A percentile compares a stretch with the other conserved stretches of the same genome.
These are phyloP conservation scores for Panagrolaimus sp. DNA, from an alignment of 1,140 invertebrate genomes.

Conservation along the genomic window DNA sequence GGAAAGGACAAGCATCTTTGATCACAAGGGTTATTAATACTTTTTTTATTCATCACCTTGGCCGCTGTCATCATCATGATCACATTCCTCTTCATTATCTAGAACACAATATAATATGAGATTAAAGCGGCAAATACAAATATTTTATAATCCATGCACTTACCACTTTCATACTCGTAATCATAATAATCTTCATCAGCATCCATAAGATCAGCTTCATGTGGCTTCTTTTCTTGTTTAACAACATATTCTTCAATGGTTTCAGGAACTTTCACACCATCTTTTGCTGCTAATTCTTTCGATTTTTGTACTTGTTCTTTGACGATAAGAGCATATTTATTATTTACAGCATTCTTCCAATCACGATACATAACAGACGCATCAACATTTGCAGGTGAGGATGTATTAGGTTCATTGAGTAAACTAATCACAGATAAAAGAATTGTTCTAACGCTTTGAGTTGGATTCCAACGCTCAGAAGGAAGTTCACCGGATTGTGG, in stretches of 20 bases:
- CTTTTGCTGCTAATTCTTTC: slow-evolving; percentile 84
- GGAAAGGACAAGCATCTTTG: no score
- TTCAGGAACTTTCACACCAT: slow-evolving; percentile 89
- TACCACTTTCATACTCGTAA: slow-evolving; percentile 8
- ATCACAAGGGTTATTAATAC: no score
- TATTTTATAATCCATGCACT: background rate
- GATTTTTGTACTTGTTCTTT: slow-evolving; percentile 87
- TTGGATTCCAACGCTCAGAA: slow-evolving; percentile 99
- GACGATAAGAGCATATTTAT: slow-evolving; percentile 99
- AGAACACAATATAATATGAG: background rate
- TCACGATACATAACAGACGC: slow-evolving; percentile 98
- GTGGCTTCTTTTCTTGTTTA: slow-evolving; percentile 16
- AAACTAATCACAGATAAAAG: slow-evolving; percentile 94
- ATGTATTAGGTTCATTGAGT: slow-evolving; percentile 98
- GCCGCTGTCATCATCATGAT: slow-evolving; percentile 50
- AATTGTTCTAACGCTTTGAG: slow-evolving; percentile 96
- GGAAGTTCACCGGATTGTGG: slow-evolving; percentile 96
- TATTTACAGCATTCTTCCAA: slow-evolving; percentile 92
- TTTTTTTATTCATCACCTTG: slow-evolving; percentile 53
- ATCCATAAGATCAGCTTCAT: slow-evolving; percentile 33
- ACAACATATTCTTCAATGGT: slow-evolving; percentile 97
- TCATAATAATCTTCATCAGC: slow-evolving; percentile 26
- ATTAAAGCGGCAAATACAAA: background rate
- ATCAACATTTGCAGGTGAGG: slow-evolving; percentile 97
- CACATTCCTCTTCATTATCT: slow-evolving; percentile 40